Evolutionary conservation across 2,888 invertebrate genomes (phyloP).

Genomic region (Kryphioiulus occultus): DNA sequence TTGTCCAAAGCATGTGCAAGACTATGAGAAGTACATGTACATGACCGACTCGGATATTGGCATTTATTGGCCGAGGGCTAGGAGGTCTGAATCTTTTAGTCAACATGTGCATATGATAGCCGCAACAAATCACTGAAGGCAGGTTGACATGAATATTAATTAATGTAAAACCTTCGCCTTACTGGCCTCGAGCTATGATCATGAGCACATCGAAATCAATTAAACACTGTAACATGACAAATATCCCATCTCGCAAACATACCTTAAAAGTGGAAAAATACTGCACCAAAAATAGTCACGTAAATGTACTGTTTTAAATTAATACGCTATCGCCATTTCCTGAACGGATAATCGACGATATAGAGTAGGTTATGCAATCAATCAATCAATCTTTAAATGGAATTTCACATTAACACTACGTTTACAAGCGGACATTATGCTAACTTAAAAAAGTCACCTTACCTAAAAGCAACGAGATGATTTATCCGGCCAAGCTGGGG

Average conservation of each 20-base stretch:
- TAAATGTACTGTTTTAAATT: too few relatives aligned
- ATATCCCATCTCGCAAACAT: background rate
- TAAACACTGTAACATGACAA: background rate
- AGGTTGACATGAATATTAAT: conserved; percentile 26
- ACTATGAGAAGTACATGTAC: background rate
- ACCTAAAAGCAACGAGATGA: too few relatives aligned
- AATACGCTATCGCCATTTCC: too few relatives aligned
- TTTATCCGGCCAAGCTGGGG: too few relatives aligned
- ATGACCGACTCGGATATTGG: background rate
- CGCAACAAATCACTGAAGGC: conserved; percentile 1
- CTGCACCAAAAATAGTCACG: too few relatives aligned
- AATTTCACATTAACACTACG: too few relatives aligned
- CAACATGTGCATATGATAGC: conserved; percentile 33
- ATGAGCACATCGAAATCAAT: background rate
- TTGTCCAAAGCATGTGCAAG: background rate
- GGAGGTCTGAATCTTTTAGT: background rate
- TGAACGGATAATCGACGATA: too few relatives aligned
- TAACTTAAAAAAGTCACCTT: too few relatives aligned
- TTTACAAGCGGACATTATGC: too few relatives aligned
- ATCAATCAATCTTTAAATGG: too few relatives aligned
- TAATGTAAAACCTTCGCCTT: background rate
- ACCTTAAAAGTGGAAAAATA: background rate
- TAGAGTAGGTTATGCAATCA: too few relatives aligned
- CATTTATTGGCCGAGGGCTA: background rate
- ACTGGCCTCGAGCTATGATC: background rate